phyloP scores from a whole-genome alignment of 2,797 vertebrate genomes.

The Pristis pectinata region DNA sequence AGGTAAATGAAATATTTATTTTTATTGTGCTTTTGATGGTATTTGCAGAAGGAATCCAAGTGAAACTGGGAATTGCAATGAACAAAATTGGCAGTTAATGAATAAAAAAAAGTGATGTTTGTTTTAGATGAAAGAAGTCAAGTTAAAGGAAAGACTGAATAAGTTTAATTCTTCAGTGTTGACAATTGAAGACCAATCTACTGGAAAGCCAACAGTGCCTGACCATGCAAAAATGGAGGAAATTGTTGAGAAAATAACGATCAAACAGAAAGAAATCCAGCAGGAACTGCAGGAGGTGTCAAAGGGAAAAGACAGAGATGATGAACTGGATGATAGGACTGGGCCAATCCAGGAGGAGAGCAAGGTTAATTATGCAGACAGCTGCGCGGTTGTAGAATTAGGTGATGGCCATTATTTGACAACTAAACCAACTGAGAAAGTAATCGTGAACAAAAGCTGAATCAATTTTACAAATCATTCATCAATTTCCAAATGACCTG shows the following conservation, averaged over 20 bases:
- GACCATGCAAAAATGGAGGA: background rate
- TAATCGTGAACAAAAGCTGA: constrained; percentile 26
- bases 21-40: background rate
- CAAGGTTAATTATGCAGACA: background rate
- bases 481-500: constrained; percentile 1
- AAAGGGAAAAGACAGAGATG: background rate
- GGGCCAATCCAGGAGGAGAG: background rate
- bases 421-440: background rate
- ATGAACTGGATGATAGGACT: background rate
- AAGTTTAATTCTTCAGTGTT: constrained; percentile 15
- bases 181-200: background rate
- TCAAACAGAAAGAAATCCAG: background rate
- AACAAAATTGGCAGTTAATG: background rate
- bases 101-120: constrained; percentile 23
- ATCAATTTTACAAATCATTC: background rate
- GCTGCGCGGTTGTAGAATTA: constrained; percentile 12
- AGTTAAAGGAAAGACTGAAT: constrained; percentile 57
- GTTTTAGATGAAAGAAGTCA: constrained; percentile 60
- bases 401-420: constrained; percentile 9
- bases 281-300: background rate
- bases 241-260: constrained; percentile 15
- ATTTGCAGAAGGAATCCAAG: background rate
- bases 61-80: background rate
- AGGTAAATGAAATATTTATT: no score
- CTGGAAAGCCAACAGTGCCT: background rate